phyloP scores from a whole-genome alignment of 2,888 invertebrate genomes.

The Epinotia bilunana region DNA sequence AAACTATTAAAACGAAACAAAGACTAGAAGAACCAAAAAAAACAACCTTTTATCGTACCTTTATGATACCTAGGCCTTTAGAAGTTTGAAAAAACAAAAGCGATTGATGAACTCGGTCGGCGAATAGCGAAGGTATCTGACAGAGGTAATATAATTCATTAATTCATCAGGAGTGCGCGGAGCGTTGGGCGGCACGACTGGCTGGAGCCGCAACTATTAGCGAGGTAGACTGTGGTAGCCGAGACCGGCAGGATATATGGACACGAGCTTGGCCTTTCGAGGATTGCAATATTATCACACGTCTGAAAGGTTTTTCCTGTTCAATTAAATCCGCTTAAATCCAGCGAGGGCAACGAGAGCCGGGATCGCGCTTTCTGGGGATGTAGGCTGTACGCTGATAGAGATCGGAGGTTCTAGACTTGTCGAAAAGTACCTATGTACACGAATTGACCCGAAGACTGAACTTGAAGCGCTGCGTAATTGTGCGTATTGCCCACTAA shows the following conservation, averaged over 20 bases:
- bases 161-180: slow-evolving; percentile 7
- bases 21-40: not conserved
- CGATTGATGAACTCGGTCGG: not conserved
- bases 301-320: not conserved
- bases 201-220: slow-evolving; percentile 2
- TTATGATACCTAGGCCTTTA: not conserved
- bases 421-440: too few species aligned
- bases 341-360: too few species aligned
- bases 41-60: not conserved
- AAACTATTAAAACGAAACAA: not conserved
- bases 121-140: not conserved
- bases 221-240: not conserved
- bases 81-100: not conserved
- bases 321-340: too few species aligned
- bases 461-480: too few species aligned
- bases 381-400: too few species aligned
- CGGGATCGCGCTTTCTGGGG: too few species aligned
- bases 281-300: not conserved
- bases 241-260: not conserved
- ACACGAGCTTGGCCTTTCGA: not conserved
- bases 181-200: not conserved
- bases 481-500: too few species aligned
- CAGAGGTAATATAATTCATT: slow-evolving; percentile 8
- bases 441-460: too few species aligned
- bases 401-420: too few species aligned